Evolutionary conservation across 2,113 vertebrate genomes (phyloP).

Genomic region (Takifugu flavidus): DNA sequence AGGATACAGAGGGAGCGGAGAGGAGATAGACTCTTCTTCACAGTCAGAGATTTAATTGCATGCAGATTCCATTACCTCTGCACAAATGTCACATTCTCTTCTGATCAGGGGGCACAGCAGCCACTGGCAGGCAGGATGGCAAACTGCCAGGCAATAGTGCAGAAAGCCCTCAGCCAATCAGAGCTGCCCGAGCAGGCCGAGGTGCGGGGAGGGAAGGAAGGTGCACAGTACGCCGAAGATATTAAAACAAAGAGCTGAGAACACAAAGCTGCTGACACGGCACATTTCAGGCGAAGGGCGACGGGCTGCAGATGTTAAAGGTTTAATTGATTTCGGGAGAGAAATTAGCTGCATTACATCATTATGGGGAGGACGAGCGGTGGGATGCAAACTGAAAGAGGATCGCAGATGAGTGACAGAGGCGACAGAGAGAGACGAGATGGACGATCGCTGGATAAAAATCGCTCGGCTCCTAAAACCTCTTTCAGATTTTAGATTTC

Average conservation of each 20-base stretch:
- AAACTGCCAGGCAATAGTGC: conserved; percentile 80
- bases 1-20: conserved; percentile 65
- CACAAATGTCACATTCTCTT: conserved; percentile 94
- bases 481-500: too few species aligned
- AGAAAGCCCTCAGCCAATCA: conserved; percentile 85
- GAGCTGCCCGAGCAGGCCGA: conserved; percentile 70
- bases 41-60: conserved; percentile 85
- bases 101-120: conserved; percentile 86
- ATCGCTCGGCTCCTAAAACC: too few species aligned
- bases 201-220: conserved; percentile 48
- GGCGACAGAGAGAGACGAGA: too few species aligned
- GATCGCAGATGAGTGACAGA: too few species aligned
- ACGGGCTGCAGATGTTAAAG: conserved; percentile 1
- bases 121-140: conserved; percentile 82
- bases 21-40: conserved; percentile 75
- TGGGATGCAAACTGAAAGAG: too few species aligned
- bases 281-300: conserved; percentile 9
- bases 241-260: conserved; percentile 33
- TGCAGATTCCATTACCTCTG: conserved; percentile 90
- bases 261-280: conserved; percentile 39
- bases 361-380: too few species aligned
- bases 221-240: conserved; percentile 64
- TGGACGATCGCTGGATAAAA: too few species aligned
- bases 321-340: conserved; percentile 11
- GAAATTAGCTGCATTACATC: neutral